Evolutionary conservation across 2,888 invertebrate species (phyloP), one percentile per base, ranked within the genome.

Genomic region (Diabrotica balteata): DNA sequence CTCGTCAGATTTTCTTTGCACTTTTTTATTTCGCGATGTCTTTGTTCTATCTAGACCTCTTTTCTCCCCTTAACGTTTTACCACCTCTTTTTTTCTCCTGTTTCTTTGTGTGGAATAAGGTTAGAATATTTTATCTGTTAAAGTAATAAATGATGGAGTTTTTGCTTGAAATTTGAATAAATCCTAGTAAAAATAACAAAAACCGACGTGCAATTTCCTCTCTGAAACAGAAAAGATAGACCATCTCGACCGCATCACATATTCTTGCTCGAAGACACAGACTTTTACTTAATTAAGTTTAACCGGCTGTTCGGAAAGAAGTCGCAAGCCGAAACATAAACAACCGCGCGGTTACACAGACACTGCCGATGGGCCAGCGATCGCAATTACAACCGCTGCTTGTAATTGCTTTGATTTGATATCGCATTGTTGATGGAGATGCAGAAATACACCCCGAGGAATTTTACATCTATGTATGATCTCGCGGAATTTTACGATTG

Each of bases 401-500:
- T 63, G 63, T 67, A 67, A 67, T 67, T 67, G 63, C 63, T 59
- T 67, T 59, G 62, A 63, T 63, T 67, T 63, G 57, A 63, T 63
- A 63, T 62, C 63, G 62, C 63, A 67, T 67, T 67, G 67, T 67
- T 67, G 63, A 63, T 63, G 59, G 58, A 67, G 63, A 57, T 63
- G 57, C 63, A 63, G 51, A 57, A 63, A 57, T 57, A 63, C 57
- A 63, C 55, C 63, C 63, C 17, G 22, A 63, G 63, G 63, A 65
- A 59, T 65, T 59, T 50, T 45, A 59, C 65, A 59, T 59, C 59
- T 59, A 51, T 51, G 47, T 58, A 51, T 46, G 57, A 63, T 64
- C 53, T 59, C 64, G 66, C 63, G 63, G 65, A 68, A 66, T 68
- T 71, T 59, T 68, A 46, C 43, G 55, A 10, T 32, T 32, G 32